Conservation (phyloP, 2,113 vertebrate genomes). For the Lota lota region DNA sequence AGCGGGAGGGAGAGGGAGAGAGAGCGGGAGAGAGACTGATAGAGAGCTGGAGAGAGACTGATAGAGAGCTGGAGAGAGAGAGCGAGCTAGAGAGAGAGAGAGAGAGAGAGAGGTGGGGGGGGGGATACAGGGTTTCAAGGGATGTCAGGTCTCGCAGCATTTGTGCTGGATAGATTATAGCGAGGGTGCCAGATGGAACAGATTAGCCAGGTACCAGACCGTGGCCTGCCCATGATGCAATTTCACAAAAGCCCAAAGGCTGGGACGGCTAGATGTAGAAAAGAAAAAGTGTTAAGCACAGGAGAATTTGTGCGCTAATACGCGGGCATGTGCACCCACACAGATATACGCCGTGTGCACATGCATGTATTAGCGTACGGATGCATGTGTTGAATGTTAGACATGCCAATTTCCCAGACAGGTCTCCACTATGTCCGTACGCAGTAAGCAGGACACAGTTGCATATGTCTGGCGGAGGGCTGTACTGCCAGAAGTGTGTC, state of each 20-base stretch:
- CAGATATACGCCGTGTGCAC: constrained; percentile 8
- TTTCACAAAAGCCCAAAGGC: constrained; percentile 30
- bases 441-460: too few species aligned
- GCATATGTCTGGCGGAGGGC: too few species aligned
- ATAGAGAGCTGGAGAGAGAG: constrained; percentile 9
- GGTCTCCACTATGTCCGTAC: too few species aligned
- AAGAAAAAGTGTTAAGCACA: not conserved
- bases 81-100: not conserved
- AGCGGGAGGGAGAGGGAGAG: too few species aligned
- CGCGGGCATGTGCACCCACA: too few species aligned
- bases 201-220: constrained; percentile 38
- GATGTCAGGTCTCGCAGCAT: constrained; percentile 46
- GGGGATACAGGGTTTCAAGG: constrained; percentile 43
- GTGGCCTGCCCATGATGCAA: not conserved
- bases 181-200: constrained; percentile 23
- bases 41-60: too few species aligned
- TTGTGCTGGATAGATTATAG: constrained; percentile 51
- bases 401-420: constrained; percentile 44
- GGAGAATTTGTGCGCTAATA: too few species aligned
- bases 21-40: too few species aligned
- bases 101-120: constrained; percentile 3
- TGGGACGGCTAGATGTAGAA: constrained; percentile 10
- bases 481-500: too few species aligned
- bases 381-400: not conserved
- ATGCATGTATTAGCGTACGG: constrained; percentile 6